Evolutionary conservation across 2,113 vertebrate genomes (phyloP).

Genomic region (Murina feae): DNA sequence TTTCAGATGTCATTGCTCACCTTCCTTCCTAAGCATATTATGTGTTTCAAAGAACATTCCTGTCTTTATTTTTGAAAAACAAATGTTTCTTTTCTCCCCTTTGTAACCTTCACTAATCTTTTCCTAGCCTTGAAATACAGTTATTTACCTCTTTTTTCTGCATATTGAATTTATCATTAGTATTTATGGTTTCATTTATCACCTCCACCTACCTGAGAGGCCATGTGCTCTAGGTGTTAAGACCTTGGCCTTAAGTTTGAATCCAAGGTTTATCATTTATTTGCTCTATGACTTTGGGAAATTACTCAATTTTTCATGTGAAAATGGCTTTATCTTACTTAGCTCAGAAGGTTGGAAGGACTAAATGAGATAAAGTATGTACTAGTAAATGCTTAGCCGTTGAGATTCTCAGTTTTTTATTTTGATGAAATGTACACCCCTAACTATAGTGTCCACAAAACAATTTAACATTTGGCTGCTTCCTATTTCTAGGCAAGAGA

Average conservation of each 20-base stretch:
- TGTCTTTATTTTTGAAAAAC: background rate
- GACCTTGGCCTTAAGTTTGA: background rate
- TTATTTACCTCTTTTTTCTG: background rate
- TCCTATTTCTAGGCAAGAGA: background rate
- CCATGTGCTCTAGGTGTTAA: background rate
- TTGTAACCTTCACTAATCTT: background rate
- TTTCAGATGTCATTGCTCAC: background rate
- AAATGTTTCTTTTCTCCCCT: background rate
- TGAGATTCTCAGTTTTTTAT: background rate
- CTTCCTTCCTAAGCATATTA: background rate
- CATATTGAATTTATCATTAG: background rate
- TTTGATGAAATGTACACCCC: conserved; percentile 33
- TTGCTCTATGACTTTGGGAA: background rate
- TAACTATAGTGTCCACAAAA: background rate
- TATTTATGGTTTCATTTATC: background rate
- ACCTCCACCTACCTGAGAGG: background rate
- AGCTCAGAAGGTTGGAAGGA: background rate
- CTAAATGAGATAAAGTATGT: background rate
- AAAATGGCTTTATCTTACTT: background rate
- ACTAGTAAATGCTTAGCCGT: background rate
- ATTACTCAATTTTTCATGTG: background rate
- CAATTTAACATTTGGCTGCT: background rate
- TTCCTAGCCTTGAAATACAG: background rate
- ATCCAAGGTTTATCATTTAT: background rate
- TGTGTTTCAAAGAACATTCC: background rate